phyloP scores from a whole-genome alignment of 37 sponge, comb jelly and placozoan species.

The Chondrilla cf. caribensis region DNA sequence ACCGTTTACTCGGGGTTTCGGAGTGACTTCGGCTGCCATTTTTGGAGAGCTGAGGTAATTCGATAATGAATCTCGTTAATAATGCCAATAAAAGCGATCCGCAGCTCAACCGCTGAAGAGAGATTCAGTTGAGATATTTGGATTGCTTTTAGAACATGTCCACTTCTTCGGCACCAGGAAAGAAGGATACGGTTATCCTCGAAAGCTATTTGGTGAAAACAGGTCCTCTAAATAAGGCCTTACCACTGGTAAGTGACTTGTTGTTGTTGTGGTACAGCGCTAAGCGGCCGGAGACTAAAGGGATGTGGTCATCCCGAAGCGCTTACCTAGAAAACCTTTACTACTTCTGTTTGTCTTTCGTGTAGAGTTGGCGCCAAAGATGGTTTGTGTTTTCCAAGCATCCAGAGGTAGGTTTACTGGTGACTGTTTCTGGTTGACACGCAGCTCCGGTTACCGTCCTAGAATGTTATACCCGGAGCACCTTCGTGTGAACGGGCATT shows the following conservation, averaged over 20 bases:
- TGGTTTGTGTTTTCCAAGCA: slow-evolving; percentile 68
- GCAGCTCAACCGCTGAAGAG: background rate
- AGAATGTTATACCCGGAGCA: no score
- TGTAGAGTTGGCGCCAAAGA: slow-evolving; percentile 75
- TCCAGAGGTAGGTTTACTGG: slow-evolving; percentile 36
- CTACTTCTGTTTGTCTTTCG: background rate
- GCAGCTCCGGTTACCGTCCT: no score
- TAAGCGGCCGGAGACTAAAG: no score
- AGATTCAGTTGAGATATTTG: background rate
- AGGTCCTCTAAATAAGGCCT: slow-evolving; percentile 56
- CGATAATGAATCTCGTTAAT: slow-evolving; percentile 11
- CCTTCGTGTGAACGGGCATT: no score
- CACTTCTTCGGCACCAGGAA: background rate
- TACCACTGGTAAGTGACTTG: slow-evolving; percentile 31
- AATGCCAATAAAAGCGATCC: background rate
- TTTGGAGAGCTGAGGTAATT: no score
- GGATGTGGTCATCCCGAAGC: no score
- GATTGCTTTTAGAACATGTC: slow-evolving; percentile 12
- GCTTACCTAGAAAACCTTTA: background rate
- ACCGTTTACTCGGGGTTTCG: slow-evolving; percentile 67
- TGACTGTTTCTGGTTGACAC: no score
- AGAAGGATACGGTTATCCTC: slow-evolving; percentile 39
- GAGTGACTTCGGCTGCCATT: background rate
- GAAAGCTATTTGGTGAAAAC: slow-evolving; percentile 78
- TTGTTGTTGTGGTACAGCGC: no score